A percentile compares a stretch with the other conserved stretches of the same genome.
Evolutionary conservation across 2,113 vertebrate genomes (phyloP).

Genomic region (Chamaetylas fuelleborni): DNA sequence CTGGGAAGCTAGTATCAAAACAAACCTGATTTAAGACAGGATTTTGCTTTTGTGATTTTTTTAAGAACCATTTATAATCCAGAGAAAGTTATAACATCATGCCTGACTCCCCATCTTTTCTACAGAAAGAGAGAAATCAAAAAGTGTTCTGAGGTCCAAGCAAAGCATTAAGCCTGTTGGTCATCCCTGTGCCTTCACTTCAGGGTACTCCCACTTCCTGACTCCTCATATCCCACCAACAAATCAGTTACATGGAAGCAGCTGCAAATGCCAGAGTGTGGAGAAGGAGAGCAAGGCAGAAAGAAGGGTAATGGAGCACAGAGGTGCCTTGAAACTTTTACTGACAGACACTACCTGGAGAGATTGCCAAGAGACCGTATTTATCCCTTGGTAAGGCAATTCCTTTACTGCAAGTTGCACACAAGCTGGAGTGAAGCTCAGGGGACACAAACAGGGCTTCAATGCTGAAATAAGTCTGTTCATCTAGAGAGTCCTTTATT

Average conservation of each 20-base stretch:
- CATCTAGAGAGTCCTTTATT: neutral
- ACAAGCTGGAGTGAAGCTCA: neutral
- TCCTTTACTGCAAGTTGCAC: neutral
- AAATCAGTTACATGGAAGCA: neutral
- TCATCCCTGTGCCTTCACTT: neutral
- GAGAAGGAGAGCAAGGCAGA: neutral
- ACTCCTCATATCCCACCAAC: neutral
- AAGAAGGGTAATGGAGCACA: fast-evolving
- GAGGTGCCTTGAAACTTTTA: neutral
- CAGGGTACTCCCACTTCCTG: neutral
- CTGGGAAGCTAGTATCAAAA: neutral
- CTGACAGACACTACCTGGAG: neutral
- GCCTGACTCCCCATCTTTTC: neutral
- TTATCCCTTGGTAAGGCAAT: neutral
- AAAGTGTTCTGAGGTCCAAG: neutral
- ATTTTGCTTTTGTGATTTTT: neutral
- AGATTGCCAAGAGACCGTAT: neutral
- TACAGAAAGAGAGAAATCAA: neutral
- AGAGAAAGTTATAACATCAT: neutral
- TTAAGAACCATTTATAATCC: neutral
- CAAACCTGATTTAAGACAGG: neutral
- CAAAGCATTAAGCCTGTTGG: neutral
- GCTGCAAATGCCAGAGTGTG: neutral
- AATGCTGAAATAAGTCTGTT: neutral
- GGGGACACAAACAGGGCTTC: neutral